phyloP scores from a whole-genome alignment of 2,797 vertebrate genomes.

The Pteronotus mesoamericanus region DNA sequence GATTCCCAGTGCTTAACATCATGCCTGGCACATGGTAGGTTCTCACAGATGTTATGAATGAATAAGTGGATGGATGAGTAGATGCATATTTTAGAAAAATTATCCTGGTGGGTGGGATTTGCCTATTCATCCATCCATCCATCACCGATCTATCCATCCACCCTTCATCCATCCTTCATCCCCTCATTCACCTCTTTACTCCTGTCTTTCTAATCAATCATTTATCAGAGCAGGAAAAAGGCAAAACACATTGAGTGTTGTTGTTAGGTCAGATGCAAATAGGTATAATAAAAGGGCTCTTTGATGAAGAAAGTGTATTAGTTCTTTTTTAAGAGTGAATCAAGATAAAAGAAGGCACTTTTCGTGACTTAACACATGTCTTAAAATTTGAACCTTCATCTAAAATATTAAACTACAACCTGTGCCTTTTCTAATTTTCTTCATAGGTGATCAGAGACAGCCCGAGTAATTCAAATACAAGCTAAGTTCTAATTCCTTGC shows the following conservation, averaged over 20 bases:
- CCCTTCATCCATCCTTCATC: neutral
- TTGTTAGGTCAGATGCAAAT: slow-evolving; percentile 12
- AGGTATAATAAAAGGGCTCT: slow-evolving; percentile 4
- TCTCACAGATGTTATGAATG: neutral
- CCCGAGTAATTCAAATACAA: slow-evolving; percentile 26
- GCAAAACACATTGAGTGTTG: neutral
- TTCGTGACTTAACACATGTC: slow-evolving; percentile 44
- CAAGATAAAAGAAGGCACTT: slow-evolving; percentile 48
- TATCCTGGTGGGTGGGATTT: neutral
- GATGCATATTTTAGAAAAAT: neutral
- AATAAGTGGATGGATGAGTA: neutral
- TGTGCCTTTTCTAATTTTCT: slow-evolving; percentile 42
- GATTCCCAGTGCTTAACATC: neutral
- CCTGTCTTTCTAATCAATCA: neutral
- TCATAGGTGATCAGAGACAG: slow-evolving; percentile 35
- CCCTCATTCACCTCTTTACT: neutral
- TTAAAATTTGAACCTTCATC: slow-evolving; percentile 43
- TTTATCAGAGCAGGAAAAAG: neutral
- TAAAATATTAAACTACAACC: slow-evolving; percentile 62
- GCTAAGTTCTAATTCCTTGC: slow-evolving; percentile 43
- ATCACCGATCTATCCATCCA: neutral
- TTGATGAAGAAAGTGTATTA: slow-evolving; percentile 48
- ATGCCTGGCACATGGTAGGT: neutral
- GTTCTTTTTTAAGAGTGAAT: slow-evolving; percentile 45
- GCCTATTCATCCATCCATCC: neutral